Conservation (phyloP, 2,113 vertebrate species). For the Eolophus roseicapilla region DNA sequence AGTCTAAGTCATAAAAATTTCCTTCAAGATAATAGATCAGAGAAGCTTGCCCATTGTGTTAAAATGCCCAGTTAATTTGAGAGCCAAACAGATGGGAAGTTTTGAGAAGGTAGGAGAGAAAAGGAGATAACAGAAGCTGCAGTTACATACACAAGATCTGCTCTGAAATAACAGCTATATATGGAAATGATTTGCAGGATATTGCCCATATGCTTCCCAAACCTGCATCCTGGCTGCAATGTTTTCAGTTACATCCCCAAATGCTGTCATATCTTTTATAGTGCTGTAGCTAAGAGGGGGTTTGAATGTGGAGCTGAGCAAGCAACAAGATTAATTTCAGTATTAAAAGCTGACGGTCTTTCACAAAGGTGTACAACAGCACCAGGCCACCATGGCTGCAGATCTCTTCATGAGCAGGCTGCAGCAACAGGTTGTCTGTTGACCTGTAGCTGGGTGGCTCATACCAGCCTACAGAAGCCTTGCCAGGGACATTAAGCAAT, state of each 20-base stretch:
- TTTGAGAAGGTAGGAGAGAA: conserved; percentile 14
- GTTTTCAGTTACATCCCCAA: not conserved
- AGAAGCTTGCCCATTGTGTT: not conserved
- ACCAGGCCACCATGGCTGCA: not conserved
- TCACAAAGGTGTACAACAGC: not conserved
- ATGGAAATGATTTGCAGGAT: not conserved
- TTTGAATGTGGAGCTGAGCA: not conserved
- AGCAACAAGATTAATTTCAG: not conserved
- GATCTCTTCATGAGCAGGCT: not conserved
- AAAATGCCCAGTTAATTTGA: conserved; percentile 35
- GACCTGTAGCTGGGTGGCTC: not conserved
- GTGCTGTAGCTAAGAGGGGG: accelerated
- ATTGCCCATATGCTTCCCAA: conserved; percentile 30
- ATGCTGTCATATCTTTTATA: not conserved
- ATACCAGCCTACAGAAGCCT: not conserved
- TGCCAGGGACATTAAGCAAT: accelerated
- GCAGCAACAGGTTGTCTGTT: not conserved
- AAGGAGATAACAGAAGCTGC: not conserved
- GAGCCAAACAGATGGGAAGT: conserved; percentile 39
- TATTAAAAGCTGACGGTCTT: not conserved
- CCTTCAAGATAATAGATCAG: not conserved
- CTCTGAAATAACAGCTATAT: not conserved
- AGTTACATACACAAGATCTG: not conserved
- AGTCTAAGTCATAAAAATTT: not conserved
- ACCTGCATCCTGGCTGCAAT: not conserved